Evolutionary conservation across 2,113 vertebrate species (phyloP), one percentile per base, ranked within the genome.

Genomic region (Rhinoptilus africanus): DNA sequence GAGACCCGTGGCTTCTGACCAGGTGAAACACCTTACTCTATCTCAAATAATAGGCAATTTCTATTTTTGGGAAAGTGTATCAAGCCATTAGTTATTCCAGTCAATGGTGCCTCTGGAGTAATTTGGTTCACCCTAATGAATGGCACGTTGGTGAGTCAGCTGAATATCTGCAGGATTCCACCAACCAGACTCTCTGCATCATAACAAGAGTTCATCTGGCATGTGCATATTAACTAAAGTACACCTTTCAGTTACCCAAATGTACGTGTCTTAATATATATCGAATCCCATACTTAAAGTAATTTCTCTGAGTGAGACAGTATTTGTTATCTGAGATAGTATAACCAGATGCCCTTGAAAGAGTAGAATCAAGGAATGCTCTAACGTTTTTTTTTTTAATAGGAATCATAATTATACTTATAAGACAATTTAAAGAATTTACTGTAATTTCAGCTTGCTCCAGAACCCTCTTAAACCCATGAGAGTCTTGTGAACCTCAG

Each of bases 141-240:
- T 8, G 1, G 20, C 19, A 50, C 0, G 0, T n/a, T 59, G 19
- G 3, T 56, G 39, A 14, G 48, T 73, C 67, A 62, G 60, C 19
- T 34, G 12, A 79, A 41, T 34, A 84, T 4, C 12, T 41, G 19
- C 35, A 6, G 22, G 45, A 34, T 17, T 88, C 23, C 35, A 88
- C 34, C 12, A 69, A 1, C 6, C 34, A 73, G 22, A 51, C 22
- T 78, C 7, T 9, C 24, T 54, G 17, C 18, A 81, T 47, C 35
- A 34, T 22, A 59, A 24, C 11, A 64, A 54, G 23, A 69, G 28
- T 51, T 90, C 45, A 94, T 34, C 69, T 5, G 60, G 30, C 20
- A 32, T 15, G 8, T 34, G 69, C 12, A n/a, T 6, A 14, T 80
- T 69, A 77, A 64, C 7, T 69, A 64, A 81, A 85, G 64, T 39